Percentiles rank a stretch among this genome's conserved stretches.
These are phyloP conservation scores for Cheilinus undulatus DNA, from an alignment of 2,113 vertebrate genomes.

Conservation along the genomic window DNA sequence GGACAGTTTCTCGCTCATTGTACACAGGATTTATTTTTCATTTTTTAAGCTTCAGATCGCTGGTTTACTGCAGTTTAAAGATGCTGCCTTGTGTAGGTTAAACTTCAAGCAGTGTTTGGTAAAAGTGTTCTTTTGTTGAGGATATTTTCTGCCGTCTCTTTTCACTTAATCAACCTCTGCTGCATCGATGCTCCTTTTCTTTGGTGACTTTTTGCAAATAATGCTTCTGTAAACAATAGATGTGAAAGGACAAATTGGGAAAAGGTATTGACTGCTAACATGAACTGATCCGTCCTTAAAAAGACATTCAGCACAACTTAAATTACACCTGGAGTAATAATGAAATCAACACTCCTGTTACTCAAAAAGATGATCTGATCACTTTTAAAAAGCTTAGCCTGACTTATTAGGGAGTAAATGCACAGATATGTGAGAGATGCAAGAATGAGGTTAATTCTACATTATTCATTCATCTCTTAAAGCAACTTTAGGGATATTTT, in stretches of 20 bases:
- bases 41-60: constrained; percentile 17
- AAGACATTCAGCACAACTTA: neutral
- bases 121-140: neutral
- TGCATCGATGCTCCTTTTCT: constrained; percentile 6
- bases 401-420: no score
- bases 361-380: no score
- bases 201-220: neutral
- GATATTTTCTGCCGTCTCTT: neutral
- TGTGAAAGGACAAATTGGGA: neutral
- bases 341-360: no score
- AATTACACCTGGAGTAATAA: neutral
- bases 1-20: constrained; percentile 11
- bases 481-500: no score
- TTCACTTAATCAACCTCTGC: constrained; percentile 1
- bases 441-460: no score
- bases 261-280: neutral
- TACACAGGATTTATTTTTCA: neutral
- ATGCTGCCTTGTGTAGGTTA: constrained; percentile 24
- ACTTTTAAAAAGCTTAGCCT: no score
- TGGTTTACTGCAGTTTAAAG: constrained; percentile 7
- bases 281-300: constrained; percentile 44
- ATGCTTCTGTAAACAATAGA: neutral
- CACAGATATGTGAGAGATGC: no score
- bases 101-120: constrained; percentile 7
- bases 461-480: no score